A percentile compares a stretch with the other conserved stretches of the same genome.
Conservation (phyloP, 2,113 vertebrate genomes). For the Bagarius yarrelli region DNA sequence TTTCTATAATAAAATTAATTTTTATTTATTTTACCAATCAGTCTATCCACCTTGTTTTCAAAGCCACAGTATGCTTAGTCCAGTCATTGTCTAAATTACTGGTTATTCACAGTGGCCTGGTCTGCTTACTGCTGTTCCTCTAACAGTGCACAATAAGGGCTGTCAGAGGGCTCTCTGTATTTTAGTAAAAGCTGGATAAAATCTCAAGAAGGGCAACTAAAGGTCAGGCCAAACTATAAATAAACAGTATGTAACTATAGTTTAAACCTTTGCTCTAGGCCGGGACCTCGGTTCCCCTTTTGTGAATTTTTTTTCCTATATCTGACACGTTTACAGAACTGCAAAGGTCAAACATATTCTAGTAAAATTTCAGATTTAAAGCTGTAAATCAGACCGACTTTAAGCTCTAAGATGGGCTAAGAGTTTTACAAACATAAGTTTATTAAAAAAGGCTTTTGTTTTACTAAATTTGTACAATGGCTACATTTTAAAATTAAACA, state of each 20-base stretch:
- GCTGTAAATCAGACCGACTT: background rate
- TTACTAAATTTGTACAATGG: background rate
- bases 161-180: slow-evolving; percentile 17
- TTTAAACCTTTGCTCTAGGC: slow-evolving; percentile 19
- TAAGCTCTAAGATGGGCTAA: background rate
- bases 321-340: slow-evolving; percentile 11
- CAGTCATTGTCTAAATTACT: slow-evolving; percentile 17
- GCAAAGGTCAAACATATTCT: slow-evolving; percentile 25
- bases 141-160: background rate
- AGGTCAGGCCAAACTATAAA: slow-evolving; percentile 24
- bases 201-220: slow-evolving; percentile 23
- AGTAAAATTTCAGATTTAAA: slow-evolving; percentile 9
- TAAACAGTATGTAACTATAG: slow-evolving; percentile 22
- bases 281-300: background rate
- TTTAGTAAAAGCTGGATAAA: slow-evolving; percentile 1
- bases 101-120: background rate
- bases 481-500: background rate
- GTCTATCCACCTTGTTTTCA: background rate
- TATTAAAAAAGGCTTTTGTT: background rate
- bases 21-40: slow-evolving; percentile 9
- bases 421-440: slow-evolving; percentile 10
- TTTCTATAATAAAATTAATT: no score
- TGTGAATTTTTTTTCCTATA: slow-evolving; percentile 10
- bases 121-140: slow-evolving; percentile 12
- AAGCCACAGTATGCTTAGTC: background rate